Percentiles rank a stretch among this genome's conserved stretches.
Conservation (phyloP, 2,113 vertebrate species). For the Caracal caracal region DNA sequence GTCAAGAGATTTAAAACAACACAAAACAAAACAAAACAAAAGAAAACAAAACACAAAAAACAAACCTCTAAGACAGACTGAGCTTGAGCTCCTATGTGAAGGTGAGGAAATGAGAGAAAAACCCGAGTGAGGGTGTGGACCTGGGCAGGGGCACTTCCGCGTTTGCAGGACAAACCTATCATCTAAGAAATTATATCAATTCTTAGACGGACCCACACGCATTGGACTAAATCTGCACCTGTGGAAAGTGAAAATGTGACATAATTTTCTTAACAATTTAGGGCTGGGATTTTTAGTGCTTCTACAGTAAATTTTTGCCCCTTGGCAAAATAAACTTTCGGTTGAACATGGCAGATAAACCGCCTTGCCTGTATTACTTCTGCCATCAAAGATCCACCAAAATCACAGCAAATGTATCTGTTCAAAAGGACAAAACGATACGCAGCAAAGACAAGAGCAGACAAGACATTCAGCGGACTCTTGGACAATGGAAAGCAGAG, state of each 20-base stretch:
- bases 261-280: background rate
- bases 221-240: background rate
- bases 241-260: background rate
- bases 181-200: background rate
- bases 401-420: background rate
- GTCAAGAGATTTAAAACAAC: background rate
- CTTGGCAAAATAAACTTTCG: background rate
- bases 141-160: accelerated
- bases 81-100: background rate
- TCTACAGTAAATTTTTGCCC: background rate
- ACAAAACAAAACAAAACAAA: background rate
- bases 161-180: background rate
- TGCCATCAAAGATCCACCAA: background rate
- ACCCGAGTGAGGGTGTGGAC: accelerated
- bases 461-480: background rate
- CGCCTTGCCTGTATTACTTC: background rate
- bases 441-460: background rate
- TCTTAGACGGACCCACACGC: background rate
- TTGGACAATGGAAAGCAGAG: background rate
- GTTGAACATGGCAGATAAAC: background rate
- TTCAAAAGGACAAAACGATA: background rate
- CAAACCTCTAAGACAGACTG: background rate
- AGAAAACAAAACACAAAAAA: background rate
- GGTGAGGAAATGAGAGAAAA: background rate
- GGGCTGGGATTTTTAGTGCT: background rate